Base-by-base conservation (phyloP, 2,797 vertebrate genomes). In the Catharus ustulatus region DNA sequence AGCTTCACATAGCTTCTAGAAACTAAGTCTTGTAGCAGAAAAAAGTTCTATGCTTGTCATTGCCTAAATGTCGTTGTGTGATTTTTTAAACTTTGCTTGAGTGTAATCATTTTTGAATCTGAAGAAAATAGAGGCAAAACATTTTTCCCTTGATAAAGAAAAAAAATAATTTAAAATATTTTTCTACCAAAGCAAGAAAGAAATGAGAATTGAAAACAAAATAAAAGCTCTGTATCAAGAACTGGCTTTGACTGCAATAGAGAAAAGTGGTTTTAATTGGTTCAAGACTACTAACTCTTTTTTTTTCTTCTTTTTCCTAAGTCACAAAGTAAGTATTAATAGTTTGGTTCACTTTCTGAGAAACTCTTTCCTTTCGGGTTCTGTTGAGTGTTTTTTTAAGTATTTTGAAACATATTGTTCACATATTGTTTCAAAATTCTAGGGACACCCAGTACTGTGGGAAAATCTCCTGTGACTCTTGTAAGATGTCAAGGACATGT, bases 251-350 rank as follows among this genome's bases (percentile, higher is more conserved):
- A 54, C 94, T 91, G 57, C 75, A 89, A 29, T 16, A 93, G 27
- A 61, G 54, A 77, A 91, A 95, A 93, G 54, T 73, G 26, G 2
- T 38, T 96, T 91, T 90, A 92, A 95, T 94, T 86, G 63, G 42
- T 75, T 66, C 32, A 54, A 84, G 54, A 66, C 89, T 48, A 42
- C 42, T 83, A 51, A 79, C 23, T 64, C 13, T 46, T 26, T 22
- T 43, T 22, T 36, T 8, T 16, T 20, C 26, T 21, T 7, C 1
- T 34, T 16, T 30, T 14, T 11, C 9, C 16, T 17, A 57, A 59
- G 15, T 43, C 5, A 29, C 10, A 15, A 32, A 24, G 10, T 66
- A 9, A 66, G 5, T 17, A 57, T 51, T 46, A 77, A 52, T 55
- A 81, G 4, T 64, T 78, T 63, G 8, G 5, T 71, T 76, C 2